Conservation (phyloP, 1,140 invertebrate species). For the Teleogryllus occipitalis region DNA sequence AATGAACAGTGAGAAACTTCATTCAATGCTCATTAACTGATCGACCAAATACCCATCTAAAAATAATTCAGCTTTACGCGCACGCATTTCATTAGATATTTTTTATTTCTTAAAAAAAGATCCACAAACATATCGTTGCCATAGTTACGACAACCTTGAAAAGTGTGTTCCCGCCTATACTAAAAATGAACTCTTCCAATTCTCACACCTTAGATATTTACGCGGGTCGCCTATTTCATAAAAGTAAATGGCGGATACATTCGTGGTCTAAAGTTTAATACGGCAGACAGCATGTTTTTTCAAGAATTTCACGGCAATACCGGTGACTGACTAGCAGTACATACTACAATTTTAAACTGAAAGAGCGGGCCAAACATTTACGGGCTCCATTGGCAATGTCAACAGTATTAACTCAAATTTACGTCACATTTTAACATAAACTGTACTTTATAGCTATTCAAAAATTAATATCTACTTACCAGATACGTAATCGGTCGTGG, state of each 20-base stretch:
- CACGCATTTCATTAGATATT: too few species aligned
- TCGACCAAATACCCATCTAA: too few species aligned
- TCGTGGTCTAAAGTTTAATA: too few species aligned
- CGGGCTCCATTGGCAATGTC: conserved; percentile 13
- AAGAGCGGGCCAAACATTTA: conserved; percentile 11
- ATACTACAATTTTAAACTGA: conserved; percentile 7
- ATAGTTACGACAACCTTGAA: conserved; percentile 21
- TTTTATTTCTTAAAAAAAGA: background rate
- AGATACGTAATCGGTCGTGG: background rate
- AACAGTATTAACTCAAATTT: conserved; percentile 8
- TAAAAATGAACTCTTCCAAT: conserved; percentile 19
- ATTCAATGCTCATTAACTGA: too few species aligned
- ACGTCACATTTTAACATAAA: conserved; percentile 7
- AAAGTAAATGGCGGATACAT: too few species aligned
- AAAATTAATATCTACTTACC: conserved; percentile 7
- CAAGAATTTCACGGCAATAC: too few species aligned
- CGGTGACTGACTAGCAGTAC: too few species aligned
- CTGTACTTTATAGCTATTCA: background rate
- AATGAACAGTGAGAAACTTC: too few species aligned
- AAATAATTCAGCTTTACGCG: too few species aligned
- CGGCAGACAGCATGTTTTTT: background rate
- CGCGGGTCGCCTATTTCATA: too few species aligned
- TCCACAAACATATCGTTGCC: conserved; percentile 12
- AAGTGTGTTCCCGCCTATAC: conserved; percentile 17
- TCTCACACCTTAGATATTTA: background rate